phyloP scores from a whole-genome alignment of 2,797 vertebrate species.

The Denticeps clupeoides region DNA sequence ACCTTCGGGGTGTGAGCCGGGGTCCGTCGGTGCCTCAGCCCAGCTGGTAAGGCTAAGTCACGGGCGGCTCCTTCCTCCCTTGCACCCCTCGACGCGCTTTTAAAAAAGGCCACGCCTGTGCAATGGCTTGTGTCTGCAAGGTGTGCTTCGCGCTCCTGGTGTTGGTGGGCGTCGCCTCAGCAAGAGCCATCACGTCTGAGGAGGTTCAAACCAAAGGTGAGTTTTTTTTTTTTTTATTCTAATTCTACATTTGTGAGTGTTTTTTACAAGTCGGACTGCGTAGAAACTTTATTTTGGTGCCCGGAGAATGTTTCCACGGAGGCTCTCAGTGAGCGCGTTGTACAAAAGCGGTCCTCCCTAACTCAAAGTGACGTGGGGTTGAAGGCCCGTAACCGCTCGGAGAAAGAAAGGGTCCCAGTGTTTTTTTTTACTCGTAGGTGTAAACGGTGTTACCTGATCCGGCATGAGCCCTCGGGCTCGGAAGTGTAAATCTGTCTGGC shows the following conservation, averaged over 20 bases:
- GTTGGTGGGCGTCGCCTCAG: constrained; percentile 24
- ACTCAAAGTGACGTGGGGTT: too few relatives aligned
- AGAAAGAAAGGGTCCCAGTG: constrained; percentile 24
- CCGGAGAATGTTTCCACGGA: too few relatives aligned
- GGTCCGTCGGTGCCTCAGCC: constrained; percentile 45
- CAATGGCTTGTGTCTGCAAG: constrained; percentile 42
- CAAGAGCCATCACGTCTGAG: constrained; percentile 24
- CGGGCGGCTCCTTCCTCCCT: constrained; percentile 24
- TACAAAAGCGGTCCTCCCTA: too few relatives aligned
- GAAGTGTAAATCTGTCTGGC: constrained; percentile 61
- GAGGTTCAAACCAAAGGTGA: constrained; percentile 47
- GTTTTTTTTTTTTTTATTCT: not conserved
- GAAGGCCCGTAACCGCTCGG: not conserved
- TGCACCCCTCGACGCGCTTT: constrained; percentile 14
- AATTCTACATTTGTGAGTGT: not conserved
- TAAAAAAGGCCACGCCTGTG: constrained; percentile 24
- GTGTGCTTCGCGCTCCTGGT: constrained; percentile 43
- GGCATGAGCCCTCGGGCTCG: constrained; percentile 48
- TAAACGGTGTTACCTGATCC: constrained; percentile 53
- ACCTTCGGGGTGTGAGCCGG: constrained; percentile 27
- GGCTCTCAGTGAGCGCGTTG: too few relatives aligned
- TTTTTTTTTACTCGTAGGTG: constrained; percentile 37
- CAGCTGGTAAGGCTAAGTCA: constrained; percentile 41
- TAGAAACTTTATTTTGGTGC: too few relatives aligned
- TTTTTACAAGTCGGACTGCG: too few relatives aligned